These are phyloP conservation scores for Lutjanus campechanus DNA, from an alignment of 2,797 vertebrate genomes.

Conservation along the genomic window DNA sequence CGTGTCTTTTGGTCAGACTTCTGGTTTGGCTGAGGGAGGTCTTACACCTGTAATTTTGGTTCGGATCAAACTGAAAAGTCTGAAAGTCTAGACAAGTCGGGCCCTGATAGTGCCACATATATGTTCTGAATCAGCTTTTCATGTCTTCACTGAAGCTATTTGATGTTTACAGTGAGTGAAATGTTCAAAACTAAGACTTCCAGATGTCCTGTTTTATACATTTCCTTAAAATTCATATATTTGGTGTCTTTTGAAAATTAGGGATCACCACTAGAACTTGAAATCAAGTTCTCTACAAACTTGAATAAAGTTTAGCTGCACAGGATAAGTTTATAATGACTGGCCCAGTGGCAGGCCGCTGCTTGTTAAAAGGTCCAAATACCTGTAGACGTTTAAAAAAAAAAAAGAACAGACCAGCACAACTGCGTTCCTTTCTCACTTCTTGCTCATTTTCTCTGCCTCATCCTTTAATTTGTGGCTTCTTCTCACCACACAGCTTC, in stretches of 20 bases:
- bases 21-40: too few relatives aligned
- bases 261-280: not conserved
- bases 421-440: conserved; percentile 15
- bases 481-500: conserved; percentile 28
- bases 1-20: too few relatives aligned
- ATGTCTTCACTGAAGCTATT: not conserved
- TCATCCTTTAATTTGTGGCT: conserved; percentile 38
- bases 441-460: conserved; percentile 24
- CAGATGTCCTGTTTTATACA: not conserved
- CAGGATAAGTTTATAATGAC: not conserved
- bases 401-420: not conserved
- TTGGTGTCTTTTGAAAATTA: conserved; percentile 3
- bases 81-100: too few relatives aligned
- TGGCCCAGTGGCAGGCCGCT: not conserved
- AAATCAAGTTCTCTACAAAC: conserved; percentile 1
- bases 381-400: not conserved
- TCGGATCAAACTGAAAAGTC: too few relatives aligned
- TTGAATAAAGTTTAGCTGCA: conserved; percentile 6
- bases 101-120: not conserved
- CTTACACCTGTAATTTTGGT: too few relatives aligned
- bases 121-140: not conserved
- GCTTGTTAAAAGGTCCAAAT: conserved; percentile 11
- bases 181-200: not conserved
- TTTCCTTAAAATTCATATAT: not conserved
- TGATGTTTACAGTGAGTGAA: conserved; percentile 4